Conservation (phyloP, 2,113 vertebrate genomes). For the Malurus cyaneus region DNA sequence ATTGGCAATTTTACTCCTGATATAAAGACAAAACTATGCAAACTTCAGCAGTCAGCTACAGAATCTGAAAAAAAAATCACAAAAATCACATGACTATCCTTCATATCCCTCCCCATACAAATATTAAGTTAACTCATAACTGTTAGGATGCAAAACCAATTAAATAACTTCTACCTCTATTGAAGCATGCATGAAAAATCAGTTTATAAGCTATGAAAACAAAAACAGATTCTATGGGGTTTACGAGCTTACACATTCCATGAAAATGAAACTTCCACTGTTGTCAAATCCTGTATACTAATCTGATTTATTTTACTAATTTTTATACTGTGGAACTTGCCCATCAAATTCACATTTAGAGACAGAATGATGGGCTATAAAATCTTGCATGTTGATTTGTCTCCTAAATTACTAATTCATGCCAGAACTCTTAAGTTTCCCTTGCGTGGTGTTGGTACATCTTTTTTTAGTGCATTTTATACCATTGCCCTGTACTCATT, state of each 20-base stretch:
- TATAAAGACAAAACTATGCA: background rate
- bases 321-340: background rate
- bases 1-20: background rate
- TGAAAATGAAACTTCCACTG: background rate
- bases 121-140: background rate
- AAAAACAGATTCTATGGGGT: background rate
- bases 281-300: background rate
- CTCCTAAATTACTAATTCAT: background rate
- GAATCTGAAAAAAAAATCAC: background rate
- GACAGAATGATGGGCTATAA: background rate
- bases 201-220: background rate
- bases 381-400: background rate
- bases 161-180: background rate
- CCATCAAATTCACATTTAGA: background rate
- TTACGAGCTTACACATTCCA: background rate
- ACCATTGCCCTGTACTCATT: background rate
- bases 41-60: background rate
- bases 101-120: background rate
- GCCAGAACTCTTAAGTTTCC: background rate
- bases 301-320: background rate
- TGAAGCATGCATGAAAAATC: background rate
- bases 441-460: background rate
- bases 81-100: background rate
- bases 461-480: background rate
- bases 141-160: background rate